Evolutionary conservation across 2,797 vertebrate genomes (phyloP), one percentile per base, ranked within the genome.

Genomic region (Coccyzus lansbergi): DNA sequence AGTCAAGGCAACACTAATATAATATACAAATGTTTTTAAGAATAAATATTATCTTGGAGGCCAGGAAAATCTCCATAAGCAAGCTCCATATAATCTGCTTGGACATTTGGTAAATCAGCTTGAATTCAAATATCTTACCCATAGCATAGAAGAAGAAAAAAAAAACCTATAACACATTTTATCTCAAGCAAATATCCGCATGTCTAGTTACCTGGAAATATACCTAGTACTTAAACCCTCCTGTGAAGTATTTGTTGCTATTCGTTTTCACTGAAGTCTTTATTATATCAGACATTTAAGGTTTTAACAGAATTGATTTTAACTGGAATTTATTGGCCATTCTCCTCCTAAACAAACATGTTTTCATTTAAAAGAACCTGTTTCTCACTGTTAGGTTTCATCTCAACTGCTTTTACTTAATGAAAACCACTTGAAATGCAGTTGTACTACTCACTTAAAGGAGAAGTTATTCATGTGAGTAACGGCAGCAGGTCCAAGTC

Each of bases 281-380:
- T 94, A 91, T 78, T 94, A 88, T 15, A 90, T 85, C 55, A 48
- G 40, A 64, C 77, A 52, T 76, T 68, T 63, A 63, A 84, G 63
- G 48, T 82, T 93, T 92, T 83, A 92, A 72, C 76, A 70, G 79
- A 83, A 88, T 67, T 83, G 53, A 74, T 55, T 89, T 72, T 81
- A 92, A 71, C 69, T 60, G 82, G 70, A 87, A 92, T 95, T 91
- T 94, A 93, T 94, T 93, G 58, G 69, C 40, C 63, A 16, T 81
- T 67, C 64, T 89, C 69, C 26, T 74, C 34, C 55, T 26, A 22
- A 48, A 67, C 51, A 82, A 94, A 86, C 72, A 89, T 8, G 80
- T 93, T 94, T 90, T 91, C 93, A 95, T 91, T 95, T 92, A 74
- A 75, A 90, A 87, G 34, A 86, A 40, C 74, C 67, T 46, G 79